Base-by-base conservation (phyloP, 2,797 vertebrate genomes). In the Gymnoscopelus braueri region DNA sequence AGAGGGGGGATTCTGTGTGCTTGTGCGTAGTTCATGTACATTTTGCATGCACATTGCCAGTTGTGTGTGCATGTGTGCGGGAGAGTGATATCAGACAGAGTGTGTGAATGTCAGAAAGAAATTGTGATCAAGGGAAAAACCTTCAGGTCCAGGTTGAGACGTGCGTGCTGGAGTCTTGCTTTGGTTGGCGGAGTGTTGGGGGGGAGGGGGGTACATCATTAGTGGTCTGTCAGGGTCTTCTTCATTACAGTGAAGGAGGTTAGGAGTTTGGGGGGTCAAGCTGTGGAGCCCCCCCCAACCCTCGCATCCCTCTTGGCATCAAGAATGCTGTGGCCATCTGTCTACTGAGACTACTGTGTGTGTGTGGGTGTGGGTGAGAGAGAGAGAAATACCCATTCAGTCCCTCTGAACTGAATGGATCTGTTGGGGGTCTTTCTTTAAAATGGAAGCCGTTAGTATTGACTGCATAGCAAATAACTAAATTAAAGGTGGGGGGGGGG, bases 281-380 rank as follows among this genome's bases (percentile, higher is more conserved):
- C 15, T 59, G 55, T 53, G 60, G 13, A 54, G 32, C 62, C 39
- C 19, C 35, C 60, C 39, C 57, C 63, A 35, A 51, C 69, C 60
- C 50, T 67, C 9, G 56, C 55, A 64, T 58, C 39, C 54, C 61
- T 53, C 59, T 15, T 13, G 3, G 68, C 65, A 70, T 65, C 78
- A 83, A 69, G 75, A 69, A 67, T 55, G 54, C 69, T 39, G 29
- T 59, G 56, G 64, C 86, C 86, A 88, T 91, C 85, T 91, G 88
- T 87, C 74, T 44, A 44, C 39, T 39, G 24, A 67, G 63, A 5
- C 49, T 57, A 74, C 83, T 87, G 8, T 8, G 39, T 44, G 26
- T 29, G 39, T 58, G 54, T n/a, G 48, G 9, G 50, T n/a, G 48
- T 10, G 50, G 68, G 53, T 51, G 62, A 58, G 65, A 48, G 19